phyloP scores from a whole-genome alignment of 2,113 vertebrate genomes.

The Hepsetus odoe region DNA sequence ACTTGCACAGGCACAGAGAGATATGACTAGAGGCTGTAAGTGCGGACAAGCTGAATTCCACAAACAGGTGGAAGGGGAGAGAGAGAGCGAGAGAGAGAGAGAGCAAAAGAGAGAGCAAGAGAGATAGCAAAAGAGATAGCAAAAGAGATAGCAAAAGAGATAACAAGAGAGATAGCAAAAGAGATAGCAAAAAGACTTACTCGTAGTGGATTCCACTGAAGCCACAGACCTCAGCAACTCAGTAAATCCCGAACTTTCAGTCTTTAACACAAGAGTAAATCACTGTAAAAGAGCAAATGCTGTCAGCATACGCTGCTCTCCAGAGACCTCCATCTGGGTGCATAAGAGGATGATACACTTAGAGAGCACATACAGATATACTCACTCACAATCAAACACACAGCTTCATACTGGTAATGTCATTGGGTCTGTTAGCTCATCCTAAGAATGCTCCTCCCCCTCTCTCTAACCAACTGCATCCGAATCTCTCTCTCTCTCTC shows the following conservation, averaged over 20 bases:
- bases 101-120: slow-evolving; percentile 1
- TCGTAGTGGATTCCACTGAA: background rate
- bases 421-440: slow-evolving; percentile 58
- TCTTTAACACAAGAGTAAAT: slow-evolving; percentile 2
- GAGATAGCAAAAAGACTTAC: slow-evolving; percentile 40
- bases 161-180: background rate
- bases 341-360: slow-evolving; percentile 18
- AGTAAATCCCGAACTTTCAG: slow-evolving; percentile 25
- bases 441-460: slow-evolving; percentile 62
- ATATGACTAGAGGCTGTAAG: slow-evolving; percentile 32
- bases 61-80: slow-evolving; percentile 59
- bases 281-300: background rate
- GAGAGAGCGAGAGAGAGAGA: background rate
- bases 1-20: slow-evolving; percentile 40
- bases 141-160: background rate
- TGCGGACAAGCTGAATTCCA: slow-evolving; percentile 49
- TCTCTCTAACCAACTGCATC: slow-evolving; percentile 30
- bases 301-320: slow-evolving; percentile 10
- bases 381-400: slow-evolving; percentile 50
- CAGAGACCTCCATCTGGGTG: background rate
- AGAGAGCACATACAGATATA: slow-evolving; percentile 25
- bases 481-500: slow-evolving; percentile 20
- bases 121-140: background rate
- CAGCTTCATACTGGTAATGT: slow-evolving; percentile 49
- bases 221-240: slow-evolving; percentile 16